A percentile compares a stretch with the other conserved stretches of the same genome.
phyloP scores from a whole-genome alignment of 2,888 invertebrate genomes.

The Antheraea assamensis region DNA sequence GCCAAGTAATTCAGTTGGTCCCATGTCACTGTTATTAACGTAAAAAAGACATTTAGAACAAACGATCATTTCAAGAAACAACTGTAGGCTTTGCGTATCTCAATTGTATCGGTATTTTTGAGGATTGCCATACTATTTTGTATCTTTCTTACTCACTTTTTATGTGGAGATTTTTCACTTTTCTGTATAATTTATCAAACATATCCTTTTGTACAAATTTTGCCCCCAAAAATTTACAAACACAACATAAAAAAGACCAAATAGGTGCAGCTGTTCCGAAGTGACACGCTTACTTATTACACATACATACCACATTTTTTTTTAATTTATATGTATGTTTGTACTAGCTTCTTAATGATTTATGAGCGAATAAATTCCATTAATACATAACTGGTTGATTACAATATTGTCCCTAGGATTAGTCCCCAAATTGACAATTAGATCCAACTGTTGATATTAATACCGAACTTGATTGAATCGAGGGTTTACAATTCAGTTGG shows the following conservation, averaged over 20 bases:
- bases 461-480: not conserved
- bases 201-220: too few species aligned
- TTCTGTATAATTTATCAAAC: too few species aligned
- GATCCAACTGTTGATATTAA: not conserved
- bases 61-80: not conserved
- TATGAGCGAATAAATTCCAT: not conserved
- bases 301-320: too few species aligned
- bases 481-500: not conserved
- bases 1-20: not conserved
- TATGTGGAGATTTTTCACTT: too few species aligned
- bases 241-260: too few species aligned
- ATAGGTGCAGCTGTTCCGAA: too few species aligned
- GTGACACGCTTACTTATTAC: too few species aligned
- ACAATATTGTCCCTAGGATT: not conserved
- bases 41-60: not conserved
- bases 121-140: too few species aligned
- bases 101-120: too few species aligned
- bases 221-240: too few species aligned
- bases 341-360: not conserved
- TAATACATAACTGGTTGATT: not conserved
- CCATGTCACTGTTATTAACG: not conserved
- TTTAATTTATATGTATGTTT: not conserved
- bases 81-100: not conserved
- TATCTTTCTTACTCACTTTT: too few species aligned
- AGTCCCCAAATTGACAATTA: not conserved